Base-by-base conservation (phyloP, 1,140 invertebrate genomes). In the Bombus pascuorum region DNA sequence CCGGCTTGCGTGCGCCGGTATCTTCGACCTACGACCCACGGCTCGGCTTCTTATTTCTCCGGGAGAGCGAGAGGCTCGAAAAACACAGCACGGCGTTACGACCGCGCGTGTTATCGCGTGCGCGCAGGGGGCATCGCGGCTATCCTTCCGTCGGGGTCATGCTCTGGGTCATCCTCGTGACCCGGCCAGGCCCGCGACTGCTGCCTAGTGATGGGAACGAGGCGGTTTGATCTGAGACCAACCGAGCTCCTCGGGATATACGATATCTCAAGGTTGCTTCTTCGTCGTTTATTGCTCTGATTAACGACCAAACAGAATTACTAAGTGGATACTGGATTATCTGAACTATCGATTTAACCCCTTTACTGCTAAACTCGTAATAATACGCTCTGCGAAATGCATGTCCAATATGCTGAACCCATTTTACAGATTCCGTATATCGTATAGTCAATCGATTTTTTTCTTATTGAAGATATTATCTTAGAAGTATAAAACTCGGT, bases 111-210 rank as follows among this genome's bases (percentile, higher is more conserved):
- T 92, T 92, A 92, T 92, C 92, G 89, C 91, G 89, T 93, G 93
- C 86, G 91, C 91, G 91, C 93, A 93, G 94, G 94, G 93, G 93
- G 93, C 94, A 93, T 93, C 93, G 91, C 91, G 90, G 92, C 90
- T 92, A 92, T 93, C 91, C 92, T 87, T 89, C 86, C 89, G 83
- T 68, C 90, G 93, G 90, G 93, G 91, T 94, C 92, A 91, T 81
- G 86, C 62, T 89, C 57, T 81, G 79, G 90, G 87, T 89, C 88
- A 90, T 83, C 59, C 81, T 71, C 87, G 68, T 87, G 89, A 90
- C 88, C 89, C 86, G 34, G 42, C 44, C 47, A 39, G 75, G 78
- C 66, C 70, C 53, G 66, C 37, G 75, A 77, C 80, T 68, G 25
- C 68, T 59, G 73, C 72, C 77, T 87, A 85, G 87, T 32, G 83